Base-by-base conservation (phyloP, 2,888 invertebrate genomes). In the Pterobdella sp. region DNA sequence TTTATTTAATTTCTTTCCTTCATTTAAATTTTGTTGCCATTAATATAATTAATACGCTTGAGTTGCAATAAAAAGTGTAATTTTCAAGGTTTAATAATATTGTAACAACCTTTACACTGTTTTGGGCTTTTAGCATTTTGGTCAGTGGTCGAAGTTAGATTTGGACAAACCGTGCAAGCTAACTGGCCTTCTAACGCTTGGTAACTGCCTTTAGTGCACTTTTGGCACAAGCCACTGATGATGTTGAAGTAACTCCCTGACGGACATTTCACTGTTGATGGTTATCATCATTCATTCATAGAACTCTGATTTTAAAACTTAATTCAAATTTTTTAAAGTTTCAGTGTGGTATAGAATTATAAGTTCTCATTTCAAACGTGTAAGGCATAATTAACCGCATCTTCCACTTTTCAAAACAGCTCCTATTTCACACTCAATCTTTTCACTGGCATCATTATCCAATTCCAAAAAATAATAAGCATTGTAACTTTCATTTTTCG, bases 241-340 rank as follows among this genome's bases (percentile, higher is more conserved):
- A 83, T 81, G 80, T 88, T 87, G 80, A 87, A 88, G 80, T 87
- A 88, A 0, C 88, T 88, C 22, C 89, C 89, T 75, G 85, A 82
- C 1, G 89, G 88, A 79, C 89, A 89, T 80, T 87, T 86, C 4
- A 88, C 89, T 88, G 79, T n/a, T n/a, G n/a, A n/a, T n/a, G n/a
- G n/a, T n/a, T n/a, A n/a, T n/a, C n/a, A n/a, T n/a, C n/a, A n/a
- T n/a, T n/a, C n/a, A n/a, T n/a, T n/a, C n/a, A n/a, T n/a, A n/a
- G n/a, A n/a, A n/a, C n/a, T n/a, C n/a, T n/a, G n/a, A n/a, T n/a
- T n/a, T n/a, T n/a, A n/a, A n/a, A n/a, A n/a, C n/a, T n/a, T n/a
- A n/a, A n/a, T n/a, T n/a, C n/a, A n/a, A n/a, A n/a, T n/a, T n/a
- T n/a, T n/a, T n/a, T n/a, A n/a, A n/a, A n/a, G n/a, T n/a, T n/a